Evolutionary conservation across 2,113 vertebrate species (phyloP).

Genomic region (Panthera tigris): DNA sequence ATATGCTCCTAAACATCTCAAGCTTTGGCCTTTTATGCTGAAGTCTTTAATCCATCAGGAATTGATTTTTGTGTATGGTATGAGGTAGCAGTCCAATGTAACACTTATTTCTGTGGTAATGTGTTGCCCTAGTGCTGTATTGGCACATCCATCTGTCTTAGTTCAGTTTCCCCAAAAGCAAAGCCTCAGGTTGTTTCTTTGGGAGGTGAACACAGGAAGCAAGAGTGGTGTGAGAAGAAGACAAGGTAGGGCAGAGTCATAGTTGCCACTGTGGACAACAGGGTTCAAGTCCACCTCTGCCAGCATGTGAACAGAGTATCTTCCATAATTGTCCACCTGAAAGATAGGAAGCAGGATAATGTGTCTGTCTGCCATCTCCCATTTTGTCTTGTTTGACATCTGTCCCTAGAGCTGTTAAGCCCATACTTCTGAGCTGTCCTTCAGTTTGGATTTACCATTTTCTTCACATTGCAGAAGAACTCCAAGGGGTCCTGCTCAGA

Average conservation of each 20-base stretch:
- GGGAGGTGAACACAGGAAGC: neutral
- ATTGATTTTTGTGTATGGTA: neutral
- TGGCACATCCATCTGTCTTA: neutral
- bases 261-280: neutral
- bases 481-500: neutral
- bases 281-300: neutral
- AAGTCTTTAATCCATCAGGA: neutral
- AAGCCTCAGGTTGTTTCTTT: neutral
- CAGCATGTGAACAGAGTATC: neutral
- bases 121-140: neutral
- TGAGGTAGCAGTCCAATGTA: neutral
- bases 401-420: neutral
- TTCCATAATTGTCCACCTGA: neutral
- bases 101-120: neutral
- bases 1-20: neutral
- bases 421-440: neutral
- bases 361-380: neutral
- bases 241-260: neutral
- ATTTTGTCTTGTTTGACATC: neutral
- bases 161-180: neutral
- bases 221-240: neutral
- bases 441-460: neutral
- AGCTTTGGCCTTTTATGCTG: neutral
- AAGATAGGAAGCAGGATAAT: neutral
- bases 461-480: neutral